Evolutionary conservation across 2,888 invertebrate genomes (phyloP), one percentile per base, ranked within the genome.

Genomic region (Calliopum simillimum): DNA sequence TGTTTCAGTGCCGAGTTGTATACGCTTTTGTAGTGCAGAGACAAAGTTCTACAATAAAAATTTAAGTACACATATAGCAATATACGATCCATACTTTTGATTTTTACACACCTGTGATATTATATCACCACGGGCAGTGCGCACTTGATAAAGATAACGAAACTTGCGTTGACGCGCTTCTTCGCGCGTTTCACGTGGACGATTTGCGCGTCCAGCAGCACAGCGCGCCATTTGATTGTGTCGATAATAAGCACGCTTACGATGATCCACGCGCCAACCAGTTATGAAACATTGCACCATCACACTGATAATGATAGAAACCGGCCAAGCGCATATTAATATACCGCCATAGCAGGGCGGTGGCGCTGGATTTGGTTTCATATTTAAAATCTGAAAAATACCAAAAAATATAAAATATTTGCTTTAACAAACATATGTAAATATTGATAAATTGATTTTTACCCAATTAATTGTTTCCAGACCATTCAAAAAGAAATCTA

Each of bases 71-170:
- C 1, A 47, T 19, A 43, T 64, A 62, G 21, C 51, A 19, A 51
- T 51, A 44, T 61, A 16, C 16, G 3, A 11, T 16, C 13, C 19
- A 33, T 11, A 71, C 78, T 74, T 82, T 33, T 33, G 33, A 33
- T 4, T 8, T 8, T 33, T 33, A 33, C 33, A 8, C 8, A 92
- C 95, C 91, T 95, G 95, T 76, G 94, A 94, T 77, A 96, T 94
- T 75, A 96, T 94, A 86, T 96, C 96, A 14, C 96, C 96, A 79
- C 95, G 94, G 41, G 94, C 93, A 11, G 95, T 93, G 77, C 96
- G 90, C 70, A 95, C 94, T 88, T 96, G 95, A 87, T 96, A 96
- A 75, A 96, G 87, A 83, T 96, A 95, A 75, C 95, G 88, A 85
- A 95, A 96, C 84, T 94, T 94, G 83, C 93, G 91, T 84, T 95